Conservation (phyloP, 2,113 vertebrate genomes). For the Aspidoscelis tigris region DNA sequence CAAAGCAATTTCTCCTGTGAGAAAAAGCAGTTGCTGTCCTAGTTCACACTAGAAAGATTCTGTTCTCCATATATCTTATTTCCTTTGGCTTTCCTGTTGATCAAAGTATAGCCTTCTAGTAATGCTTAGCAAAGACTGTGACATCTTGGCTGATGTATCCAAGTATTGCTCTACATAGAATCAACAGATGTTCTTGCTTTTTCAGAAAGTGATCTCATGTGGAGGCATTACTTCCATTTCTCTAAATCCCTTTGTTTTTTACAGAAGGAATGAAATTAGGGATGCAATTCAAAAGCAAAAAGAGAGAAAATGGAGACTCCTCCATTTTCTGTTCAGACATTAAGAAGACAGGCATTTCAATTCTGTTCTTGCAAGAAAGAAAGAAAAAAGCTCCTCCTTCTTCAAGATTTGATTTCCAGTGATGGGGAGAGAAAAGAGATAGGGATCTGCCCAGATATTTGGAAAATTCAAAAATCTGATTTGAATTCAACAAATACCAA, state of each 20-base stretch:
- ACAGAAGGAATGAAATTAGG: constrained; percentile 34
- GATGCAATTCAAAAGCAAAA: constrained; percentile 18
- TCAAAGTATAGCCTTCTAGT: constrained; percentile 8
- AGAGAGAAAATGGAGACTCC: neutral
- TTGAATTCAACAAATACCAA: too few species aligned
- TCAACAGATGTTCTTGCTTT: constrained; percentile 64
- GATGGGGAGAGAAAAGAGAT: neutral
- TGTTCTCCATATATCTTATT: constrained; percentile 43
- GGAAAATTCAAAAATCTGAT: too few species aligned
- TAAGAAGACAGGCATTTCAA: neutral
- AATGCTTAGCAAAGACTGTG: constrained; percentile 42
- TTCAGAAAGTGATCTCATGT: constrained; percentile 64
- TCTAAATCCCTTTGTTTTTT: constrained; percentile 31
- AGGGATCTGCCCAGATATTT: too few species aligned
- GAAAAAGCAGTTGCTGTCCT: neutral
- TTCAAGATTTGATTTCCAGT: neutral
- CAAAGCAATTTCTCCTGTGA: neutral
- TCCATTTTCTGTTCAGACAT: neutral
- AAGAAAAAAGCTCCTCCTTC: neutral
- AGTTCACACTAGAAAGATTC: constrained; percentile 25
- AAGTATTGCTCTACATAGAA: constrained; percentile 40
- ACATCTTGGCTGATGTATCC: constrained; percentile 41
- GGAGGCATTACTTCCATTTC: constrained; percentile 33
- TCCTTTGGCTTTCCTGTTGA: constrained; percentile 34
- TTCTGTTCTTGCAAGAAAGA: neutral